A percentile compares a stretch with the other conserved stretches of the same genome.
Evolutionary conservation across 2,113 vertebrate genomes (phyloP).

Genomic region (Chlamydotis undulata): DNA sequence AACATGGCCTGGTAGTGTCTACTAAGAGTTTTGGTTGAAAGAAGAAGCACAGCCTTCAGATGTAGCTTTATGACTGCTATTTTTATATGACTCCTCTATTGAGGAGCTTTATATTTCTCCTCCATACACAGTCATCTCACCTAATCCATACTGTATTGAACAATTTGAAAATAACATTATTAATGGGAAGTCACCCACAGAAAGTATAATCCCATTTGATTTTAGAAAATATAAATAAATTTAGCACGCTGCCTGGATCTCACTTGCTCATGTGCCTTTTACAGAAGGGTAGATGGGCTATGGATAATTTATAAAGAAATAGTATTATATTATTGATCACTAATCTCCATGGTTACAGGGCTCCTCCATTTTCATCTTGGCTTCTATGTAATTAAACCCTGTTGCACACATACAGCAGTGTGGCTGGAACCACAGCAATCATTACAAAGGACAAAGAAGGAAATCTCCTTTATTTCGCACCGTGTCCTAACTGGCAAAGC

Average conservation of each 20-base stretch:
- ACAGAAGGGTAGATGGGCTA: neutral
- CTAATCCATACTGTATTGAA: neutral
- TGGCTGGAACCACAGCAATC: neutral
- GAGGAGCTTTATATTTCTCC: neutral
- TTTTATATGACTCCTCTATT: neutral
- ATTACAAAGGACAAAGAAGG: neutral
- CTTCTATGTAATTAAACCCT: neutral
- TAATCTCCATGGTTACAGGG: conserved; percentile 34
- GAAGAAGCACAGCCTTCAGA: neutral
- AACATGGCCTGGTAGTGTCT: neutral
- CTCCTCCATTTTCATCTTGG: neutral
- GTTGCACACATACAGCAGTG: neutral
- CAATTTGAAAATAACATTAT: neutral
- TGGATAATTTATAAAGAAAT: conserved; percentile 46
- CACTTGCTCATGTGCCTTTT: neutral
- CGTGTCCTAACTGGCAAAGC: neutral
- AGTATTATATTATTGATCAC: conserved; percentile 35
- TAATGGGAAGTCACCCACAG: neutral
- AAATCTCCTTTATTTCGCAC: neutral
- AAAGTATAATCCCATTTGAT: neutral
- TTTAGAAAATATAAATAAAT: neutral
- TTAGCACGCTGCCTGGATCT: neutral
- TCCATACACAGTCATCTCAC: neutral
- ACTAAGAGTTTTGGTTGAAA: neutral
- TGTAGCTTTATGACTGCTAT: neutral